Percentiles rank a stretch among this genome's conserved stretches.
These are phyloP conservation scores for Stenopsyche tienmushanensis DNA, from an alignment of 1,140 invertebrate species.

Conservation along the genomic window DNA sequence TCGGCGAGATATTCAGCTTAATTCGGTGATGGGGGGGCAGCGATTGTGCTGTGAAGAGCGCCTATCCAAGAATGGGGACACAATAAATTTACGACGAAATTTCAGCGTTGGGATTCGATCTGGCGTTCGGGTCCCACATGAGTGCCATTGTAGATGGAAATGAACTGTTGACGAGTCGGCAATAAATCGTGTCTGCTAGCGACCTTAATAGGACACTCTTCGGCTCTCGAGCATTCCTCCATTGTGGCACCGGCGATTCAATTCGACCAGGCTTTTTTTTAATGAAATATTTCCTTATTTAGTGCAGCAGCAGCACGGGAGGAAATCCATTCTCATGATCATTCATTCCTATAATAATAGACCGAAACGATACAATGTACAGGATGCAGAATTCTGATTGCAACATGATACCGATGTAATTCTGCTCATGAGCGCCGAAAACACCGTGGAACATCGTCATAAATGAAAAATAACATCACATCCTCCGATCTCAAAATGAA, in stretches of 20 bases:
- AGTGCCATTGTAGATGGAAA: slow-evolving; percentile 13
- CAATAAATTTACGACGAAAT: slow-evolving; percentile 2
- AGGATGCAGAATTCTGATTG: background rate
- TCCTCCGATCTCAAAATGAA: no score
- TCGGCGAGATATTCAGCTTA: no score
- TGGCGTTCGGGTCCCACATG: slow-evolving; percentile 12
- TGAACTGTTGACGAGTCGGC: slow-evolving; percentile 19
- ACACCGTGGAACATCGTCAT: no score
- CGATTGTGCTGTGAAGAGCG: no score
- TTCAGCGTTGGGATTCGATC: background rate
- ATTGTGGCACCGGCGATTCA: slow-evolving; percentile 6
- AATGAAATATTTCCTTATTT: slow-evolving; percentile 31
- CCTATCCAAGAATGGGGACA: no score
- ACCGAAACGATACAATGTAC: no score
- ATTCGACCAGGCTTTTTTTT: slow-evolving; percentile 6
- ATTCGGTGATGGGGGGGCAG: no score
- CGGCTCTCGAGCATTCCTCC: background rate
- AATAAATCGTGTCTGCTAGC: slow-evolving; percentile 23
- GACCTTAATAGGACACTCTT: slow-evolving; percentile 13
- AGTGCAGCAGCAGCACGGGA: background rate
- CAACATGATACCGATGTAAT: background rate
- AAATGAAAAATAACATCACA: no score
- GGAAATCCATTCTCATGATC: background rate
- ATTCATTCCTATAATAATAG: background rate
- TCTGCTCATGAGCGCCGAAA: no score